phyloP scores from a whole-genome alignment of 2,797 vertebrate genomes.

The Pantherophis alleghaniensis region DNA sequence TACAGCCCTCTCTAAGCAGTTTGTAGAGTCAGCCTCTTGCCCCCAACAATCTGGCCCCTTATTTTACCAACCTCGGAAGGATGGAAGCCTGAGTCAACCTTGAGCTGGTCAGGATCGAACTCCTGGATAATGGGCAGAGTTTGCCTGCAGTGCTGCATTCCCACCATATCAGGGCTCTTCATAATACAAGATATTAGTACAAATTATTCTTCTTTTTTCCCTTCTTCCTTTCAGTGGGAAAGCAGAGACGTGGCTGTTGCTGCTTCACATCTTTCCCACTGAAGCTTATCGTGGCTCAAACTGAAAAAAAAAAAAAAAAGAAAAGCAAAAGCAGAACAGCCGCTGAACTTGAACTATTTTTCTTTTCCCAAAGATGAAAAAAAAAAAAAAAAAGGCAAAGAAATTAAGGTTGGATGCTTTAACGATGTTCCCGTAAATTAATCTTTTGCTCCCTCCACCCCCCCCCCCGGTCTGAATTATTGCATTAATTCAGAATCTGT shows the following conservation, averaged over 20 bases:
- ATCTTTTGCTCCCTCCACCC: background rate
- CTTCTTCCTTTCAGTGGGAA: background rate
- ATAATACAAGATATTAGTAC: too few relatives aligned
- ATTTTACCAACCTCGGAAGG: too few relatives aligned
- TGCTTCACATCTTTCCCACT: conserved; percentile 15
- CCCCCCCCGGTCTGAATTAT: background rate
- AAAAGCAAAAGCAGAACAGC: background rate
- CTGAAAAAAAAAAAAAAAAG: background rate
- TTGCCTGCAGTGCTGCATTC: too few relatives aligned
- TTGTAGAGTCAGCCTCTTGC: too few relatives aligned
- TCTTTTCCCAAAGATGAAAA: background rate
- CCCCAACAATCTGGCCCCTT: too few relatives aligned
- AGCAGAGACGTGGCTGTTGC: background rate
- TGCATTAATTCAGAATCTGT: background rate
- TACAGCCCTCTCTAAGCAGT: too few relatives aligned
- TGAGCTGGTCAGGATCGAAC: too few relatives aligned
- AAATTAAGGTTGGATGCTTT: background rate
- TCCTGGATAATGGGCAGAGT: too few relatives aligned
- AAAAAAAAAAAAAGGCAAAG: background rate
- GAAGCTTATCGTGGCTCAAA: conserved; percentile 13
- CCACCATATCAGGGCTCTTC: too few relatives aligned
- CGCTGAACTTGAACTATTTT: background rate
- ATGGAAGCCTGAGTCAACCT: too few relatives aligned
- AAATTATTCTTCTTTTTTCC: background rate
- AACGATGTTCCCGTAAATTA: background rate